A percentile compares a stretch with the other conserved stretches of the same genome.
Evolutionary conservation across 2,888 invertebrate genomes (phyloP).

Genomic region (Agrypnus murinus): DNA sequence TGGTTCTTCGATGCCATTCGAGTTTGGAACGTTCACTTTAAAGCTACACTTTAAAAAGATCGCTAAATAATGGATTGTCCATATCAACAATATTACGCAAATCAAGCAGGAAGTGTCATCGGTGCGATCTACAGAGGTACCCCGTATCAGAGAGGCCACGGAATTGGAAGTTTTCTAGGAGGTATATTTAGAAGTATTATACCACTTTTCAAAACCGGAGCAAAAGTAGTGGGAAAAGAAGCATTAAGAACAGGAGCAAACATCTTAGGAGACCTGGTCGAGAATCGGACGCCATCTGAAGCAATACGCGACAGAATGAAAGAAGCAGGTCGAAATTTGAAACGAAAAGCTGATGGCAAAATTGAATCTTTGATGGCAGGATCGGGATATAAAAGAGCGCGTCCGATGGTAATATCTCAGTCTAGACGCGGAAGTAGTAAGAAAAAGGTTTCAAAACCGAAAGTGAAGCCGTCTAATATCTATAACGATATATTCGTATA

Average conservation of each 20-base stretch:
- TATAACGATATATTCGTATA: constrained; percentile 8
- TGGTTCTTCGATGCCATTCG: too few species aligned
- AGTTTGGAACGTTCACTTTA: too few species aligned
- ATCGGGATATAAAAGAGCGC: constrained; percentile 12
- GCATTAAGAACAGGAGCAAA: constrained; percentile 18
- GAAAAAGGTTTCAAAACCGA: not conserved
- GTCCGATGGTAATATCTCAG: not conserved
- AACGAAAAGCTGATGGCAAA: constrained; percentile 22
- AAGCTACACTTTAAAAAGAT: too few species aligned
- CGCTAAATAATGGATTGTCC: constrained; percentile 17
- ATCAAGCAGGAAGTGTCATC: constrained; percentile 28
- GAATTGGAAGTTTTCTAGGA: too few species aligned
- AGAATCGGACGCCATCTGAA: constrained; percentile 16
- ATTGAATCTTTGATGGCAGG: constrained; percentile 14
- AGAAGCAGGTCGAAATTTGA: constrained; percentile 22
- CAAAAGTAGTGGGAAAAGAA: constrained; percentile 22
- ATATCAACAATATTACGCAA: constrained; percentile 16
- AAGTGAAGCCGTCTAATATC: not conserved
- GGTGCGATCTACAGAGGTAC: too few species aligned
- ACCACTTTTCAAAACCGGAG: constrained; percentile 30
- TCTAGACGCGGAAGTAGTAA: not conserved
- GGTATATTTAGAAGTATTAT: constrained; percentile 34
- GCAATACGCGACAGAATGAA: constrained; percentile 12
- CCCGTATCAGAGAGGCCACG: too few species aligned
- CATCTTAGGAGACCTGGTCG: constrained; percentile 21